Evolutionary conservation across 2,113 vertebrate species (phyloP).

Genomic region (Lepus timidus): DNA sequence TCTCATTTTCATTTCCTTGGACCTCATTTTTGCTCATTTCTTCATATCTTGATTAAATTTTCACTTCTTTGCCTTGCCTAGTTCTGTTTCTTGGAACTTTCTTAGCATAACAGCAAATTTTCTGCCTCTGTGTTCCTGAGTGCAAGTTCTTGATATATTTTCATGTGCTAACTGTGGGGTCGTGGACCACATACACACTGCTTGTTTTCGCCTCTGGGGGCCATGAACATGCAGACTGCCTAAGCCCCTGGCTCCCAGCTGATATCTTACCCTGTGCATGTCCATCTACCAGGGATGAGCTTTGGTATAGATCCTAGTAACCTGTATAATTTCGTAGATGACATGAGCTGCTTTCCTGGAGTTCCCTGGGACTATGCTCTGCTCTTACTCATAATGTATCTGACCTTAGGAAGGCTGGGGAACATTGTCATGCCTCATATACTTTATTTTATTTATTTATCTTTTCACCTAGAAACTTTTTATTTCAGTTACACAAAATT

Average conservation of each 20-base stretch:
- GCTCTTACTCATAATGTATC: not conserved
- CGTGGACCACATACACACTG: not conserved
- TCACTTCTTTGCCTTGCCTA: not conserved
- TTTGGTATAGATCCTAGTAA: not conserved
- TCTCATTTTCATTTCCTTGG: not conserved
- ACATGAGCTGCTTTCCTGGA: not conserved
- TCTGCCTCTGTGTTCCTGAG: not conserved
- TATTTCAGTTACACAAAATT: too few species aligned
- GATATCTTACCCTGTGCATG: not conserved
- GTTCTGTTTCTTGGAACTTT: slow-evolving; percentile 3
- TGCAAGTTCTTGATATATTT: not conserved
- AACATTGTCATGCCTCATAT: not conserved
- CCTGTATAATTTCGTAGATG: not conserved
- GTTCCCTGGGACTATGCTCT: not conserved
- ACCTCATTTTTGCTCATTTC: slow-evolving; percentile 21
- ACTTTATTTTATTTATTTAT: not conserved
- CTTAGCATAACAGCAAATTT: not conserved
- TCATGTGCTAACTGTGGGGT: not conserved
- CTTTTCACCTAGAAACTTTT: too few species aligned
- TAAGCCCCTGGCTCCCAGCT: not conserved
- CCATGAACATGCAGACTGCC: not conserved
- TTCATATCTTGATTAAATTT: slow-evolving; percentile 12
- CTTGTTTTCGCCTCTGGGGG: not conserved
- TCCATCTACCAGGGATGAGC: not conserved
- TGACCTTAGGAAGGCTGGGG: slow-evolving; percentile 10